phyloP scores from a whole-genome alignment of 35 echinoderm and acorn worm genomes.

The Anneissia japonica region DNA sequence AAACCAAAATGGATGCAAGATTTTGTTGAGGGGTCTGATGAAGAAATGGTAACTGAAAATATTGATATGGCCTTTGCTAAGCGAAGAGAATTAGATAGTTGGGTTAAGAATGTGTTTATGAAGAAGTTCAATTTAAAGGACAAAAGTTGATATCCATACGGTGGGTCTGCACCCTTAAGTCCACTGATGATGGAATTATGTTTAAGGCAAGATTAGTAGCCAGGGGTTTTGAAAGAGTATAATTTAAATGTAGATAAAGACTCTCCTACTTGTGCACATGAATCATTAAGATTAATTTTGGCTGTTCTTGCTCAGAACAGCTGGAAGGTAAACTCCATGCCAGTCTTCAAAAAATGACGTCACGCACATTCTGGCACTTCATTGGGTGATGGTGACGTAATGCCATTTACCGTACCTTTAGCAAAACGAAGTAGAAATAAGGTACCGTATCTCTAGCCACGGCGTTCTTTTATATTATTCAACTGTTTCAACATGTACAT shows the following conservation, averaged over 20 bases:
- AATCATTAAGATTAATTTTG: constrained; percentile 21
- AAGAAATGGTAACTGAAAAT: constrained; percentile 13
- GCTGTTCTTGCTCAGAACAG: constrained; percentile 20
- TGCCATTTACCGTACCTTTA: too few relatives aligned
- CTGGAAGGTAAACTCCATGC: constrained; percentile 27
- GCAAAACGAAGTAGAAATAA: too few relatives aligned
- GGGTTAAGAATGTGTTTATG: constrained; percentile 11
- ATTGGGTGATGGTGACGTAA: too few relatives aligned
- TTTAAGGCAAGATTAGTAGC: constrained; percentile 26
- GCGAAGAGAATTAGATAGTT: background rate
- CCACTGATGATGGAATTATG: background rate
- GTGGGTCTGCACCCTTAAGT: constrained; percentile 26
- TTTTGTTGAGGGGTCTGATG: constrained; percentile 18
- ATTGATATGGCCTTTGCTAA: background rate
- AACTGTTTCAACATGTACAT: too few relatives aligned
- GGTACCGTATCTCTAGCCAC: too few relatives aligned
- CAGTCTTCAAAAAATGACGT: too few relatives aligned
- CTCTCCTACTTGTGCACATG: constrained; percentile 27
- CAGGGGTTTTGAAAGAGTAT: constrained; percentile 38
- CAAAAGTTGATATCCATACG: constrained; percentile 6
- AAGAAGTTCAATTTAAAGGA: constrained; percentile 21
- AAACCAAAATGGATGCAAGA: constrained; percentile 33
- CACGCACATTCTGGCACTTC: too few relatives aligned
- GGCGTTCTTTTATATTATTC: too few relatives aligned
- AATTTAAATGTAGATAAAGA: constrained; percentile 15